Conservation (phyloP, 1,140 invertebrate species). For the Zaprionus lachaisei region DNA sequence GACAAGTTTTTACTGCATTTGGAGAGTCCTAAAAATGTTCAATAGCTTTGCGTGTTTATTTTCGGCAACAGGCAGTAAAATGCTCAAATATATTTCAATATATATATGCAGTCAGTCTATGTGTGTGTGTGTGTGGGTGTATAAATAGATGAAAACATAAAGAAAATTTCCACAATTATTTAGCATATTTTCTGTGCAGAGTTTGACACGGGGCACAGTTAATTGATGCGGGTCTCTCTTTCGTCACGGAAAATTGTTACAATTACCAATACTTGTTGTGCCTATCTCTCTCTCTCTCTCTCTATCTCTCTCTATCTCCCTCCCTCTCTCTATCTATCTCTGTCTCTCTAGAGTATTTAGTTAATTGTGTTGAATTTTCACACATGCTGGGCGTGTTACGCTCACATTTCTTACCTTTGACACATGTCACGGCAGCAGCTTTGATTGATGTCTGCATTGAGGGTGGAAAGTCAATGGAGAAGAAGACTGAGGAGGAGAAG, state of each 20-base stretch:
- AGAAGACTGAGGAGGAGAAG: neutral
- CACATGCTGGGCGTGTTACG: slow-evolving; percentile 46
- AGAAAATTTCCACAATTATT: slow-evolving; percentile 57
- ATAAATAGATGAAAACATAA: slow-evolving; percentile 66
- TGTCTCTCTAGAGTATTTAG: slow-evolving; percentile 15
- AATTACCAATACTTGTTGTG: slow-evolving; percentile 26
- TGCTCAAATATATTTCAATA: neutral
- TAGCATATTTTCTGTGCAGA: slow-evolving; percentile 28
- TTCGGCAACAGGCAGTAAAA: slow-evolving; percentile 17
- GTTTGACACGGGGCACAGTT: slow-evolving; percentile 62
- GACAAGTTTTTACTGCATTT: slow-evolving; percentile 52
- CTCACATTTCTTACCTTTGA: slow-evolving; percentile 65
- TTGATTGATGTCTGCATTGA: slow-evolving; percentile 67
- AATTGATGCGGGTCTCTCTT: slow-evolving; percentile 70
- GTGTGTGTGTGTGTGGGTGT: slow-evolving; percentile 29
- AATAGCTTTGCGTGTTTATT: slow-evolving; percentile 30
- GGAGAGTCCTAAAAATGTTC: slow-evolving; percentile 63
- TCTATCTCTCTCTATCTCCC: neutral
- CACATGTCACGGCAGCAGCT: slow-evolving; percentile 64
- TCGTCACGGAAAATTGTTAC: slow-evolving; percentile 16
- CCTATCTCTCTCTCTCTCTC: neutral
- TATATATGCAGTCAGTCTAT: neutral
- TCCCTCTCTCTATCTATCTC: too few relatives aligned
- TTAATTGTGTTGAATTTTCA: slow-evolving; percentile 66
- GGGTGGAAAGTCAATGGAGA: neutral